These are phyloP conservation scores for Phainopepla nitens DNA, from an alignment of 2,113 vertebrate species.

Conservation along the genomic window DNA sequence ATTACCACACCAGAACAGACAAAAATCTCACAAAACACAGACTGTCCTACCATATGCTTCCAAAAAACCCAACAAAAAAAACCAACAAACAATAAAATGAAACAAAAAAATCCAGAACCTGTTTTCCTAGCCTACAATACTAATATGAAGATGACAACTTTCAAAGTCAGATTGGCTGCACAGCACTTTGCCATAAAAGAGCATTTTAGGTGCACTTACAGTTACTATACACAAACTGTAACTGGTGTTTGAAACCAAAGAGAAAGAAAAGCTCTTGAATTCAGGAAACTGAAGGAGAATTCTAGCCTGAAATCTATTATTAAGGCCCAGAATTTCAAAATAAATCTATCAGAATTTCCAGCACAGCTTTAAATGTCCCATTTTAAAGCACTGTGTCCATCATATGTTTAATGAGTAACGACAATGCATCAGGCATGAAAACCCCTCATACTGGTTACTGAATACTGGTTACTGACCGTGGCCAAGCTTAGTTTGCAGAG, in stretches of 20 bases:
- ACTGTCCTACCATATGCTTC: not conserved
- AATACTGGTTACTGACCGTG: not conserved
- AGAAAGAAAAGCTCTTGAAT: not conserved
- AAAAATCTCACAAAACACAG: not conserved
- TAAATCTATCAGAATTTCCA: not conserved
- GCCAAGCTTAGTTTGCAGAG: not conserved
- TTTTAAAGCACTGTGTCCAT: not conserved
- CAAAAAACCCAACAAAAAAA: not conserved
- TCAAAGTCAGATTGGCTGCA: not conserved
- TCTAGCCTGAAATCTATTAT: not conserved
- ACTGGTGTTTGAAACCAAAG: not conserved
- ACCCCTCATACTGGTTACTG: too few species aligned
- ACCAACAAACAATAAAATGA: not conserved
- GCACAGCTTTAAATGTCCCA: not conserved
- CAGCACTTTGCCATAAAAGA: not conserved
- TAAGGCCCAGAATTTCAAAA: not conserved
- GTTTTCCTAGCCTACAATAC: not conserved
- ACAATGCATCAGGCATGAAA: not conserved
- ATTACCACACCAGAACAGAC: not conserved
- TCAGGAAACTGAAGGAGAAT: not conserved
- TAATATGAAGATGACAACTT: not conserved
- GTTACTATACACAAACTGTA: not conserved
- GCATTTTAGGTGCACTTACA: not conserved
- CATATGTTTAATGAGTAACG: accelerated
- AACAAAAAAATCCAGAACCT: accelerated